These are phyloP conservation scores for Conchocele bisecta DNA, from an alignment of 2,888 invertebrate species.

Conservation along the genomic window DNA sequence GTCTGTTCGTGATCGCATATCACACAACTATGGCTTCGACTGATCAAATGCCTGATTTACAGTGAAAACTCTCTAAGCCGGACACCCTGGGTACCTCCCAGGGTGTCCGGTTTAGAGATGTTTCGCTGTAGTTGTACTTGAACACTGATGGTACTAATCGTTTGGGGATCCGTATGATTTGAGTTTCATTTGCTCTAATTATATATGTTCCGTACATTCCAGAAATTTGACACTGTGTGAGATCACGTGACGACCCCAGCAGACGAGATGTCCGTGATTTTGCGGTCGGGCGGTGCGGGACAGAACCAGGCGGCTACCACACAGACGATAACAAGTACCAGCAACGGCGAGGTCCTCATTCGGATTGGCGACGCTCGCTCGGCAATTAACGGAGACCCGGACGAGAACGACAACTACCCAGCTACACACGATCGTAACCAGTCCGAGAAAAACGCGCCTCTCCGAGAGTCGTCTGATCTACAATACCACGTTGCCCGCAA, in stretches of 20 bases:
- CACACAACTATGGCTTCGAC: no score
- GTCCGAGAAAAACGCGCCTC: background rate
- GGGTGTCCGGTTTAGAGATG: no score
- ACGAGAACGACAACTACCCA: background rate
- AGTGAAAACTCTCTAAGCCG: no score
- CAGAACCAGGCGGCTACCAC: background rate
- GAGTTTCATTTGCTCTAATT: no score
- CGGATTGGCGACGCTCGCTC: constrained; percentile 7
- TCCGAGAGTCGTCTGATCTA: background rate
- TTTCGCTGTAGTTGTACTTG: no score
- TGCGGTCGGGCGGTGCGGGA: background rate
- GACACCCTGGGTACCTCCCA: no score
- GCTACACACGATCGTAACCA: background rate
- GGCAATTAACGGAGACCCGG: background rate
- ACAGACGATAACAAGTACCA: constrained; percentile 12
- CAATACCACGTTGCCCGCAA: no score
- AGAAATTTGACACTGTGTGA: background rate
- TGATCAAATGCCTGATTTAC: no score
- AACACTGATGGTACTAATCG: no score
- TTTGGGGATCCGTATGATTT: no score
- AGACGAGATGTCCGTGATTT: background rate
- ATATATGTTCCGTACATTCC: background rate
- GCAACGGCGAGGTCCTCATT: constrained; percentile 25
- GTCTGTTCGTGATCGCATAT: no score
- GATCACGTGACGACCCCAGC: background rate